Conservation (phyloP, 2,113 vertebrate species). For the Polypterus senegalus region DNA sequence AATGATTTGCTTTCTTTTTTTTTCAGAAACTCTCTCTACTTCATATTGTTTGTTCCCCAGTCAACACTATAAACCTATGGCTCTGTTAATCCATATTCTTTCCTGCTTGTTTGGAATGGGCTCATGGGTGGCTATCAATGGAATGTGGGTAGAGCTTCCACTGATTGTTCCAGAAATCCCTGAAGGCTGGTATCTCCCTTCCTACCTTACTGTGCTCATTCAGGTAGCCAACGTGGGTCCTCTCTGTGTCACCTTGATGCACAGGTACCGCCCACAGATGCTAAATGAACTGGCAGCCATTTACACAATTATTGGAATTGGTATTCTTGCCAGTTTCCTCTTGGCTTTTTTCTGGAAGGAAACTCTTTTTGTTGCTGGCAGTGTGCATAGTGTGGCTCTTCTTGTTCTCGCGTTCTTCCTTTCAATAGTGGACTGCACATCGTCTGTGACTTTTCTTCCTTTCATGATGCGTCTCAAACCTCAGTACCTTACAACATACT, state of each 20-base stretch:
- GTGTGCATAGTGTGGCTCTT: conserved; percentile 43
- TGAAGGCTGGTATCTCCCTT: conserved; percentile 67
- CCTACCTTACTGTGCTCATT: conserved; percentile 60
- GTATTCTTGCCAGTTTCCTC: conserved; percentile 43
- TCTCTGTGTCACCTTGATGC: conserved; percentile 51
- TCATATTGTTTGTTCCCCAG: too few relatives aligned
- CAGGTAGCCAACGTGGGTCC: conserved; percentile 67
- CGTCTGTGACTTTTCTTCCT: conserved; percentile 69
- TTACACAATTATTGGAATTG: conserved; percentile 45
- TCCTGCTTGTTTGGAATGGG: conserved; percentile 56
- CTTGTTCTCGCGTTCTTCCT: conserved; percentile 56
- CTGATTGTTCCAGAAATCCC: conserved; percentile 54
- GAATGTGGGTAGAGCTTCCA: conserved; percentile 67
- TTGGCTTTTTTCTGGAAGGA: conserved; percentile 61
- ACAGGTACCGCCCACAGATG: conserved; percentile 41
- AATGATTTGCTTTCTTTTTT: too few relatives aligned
- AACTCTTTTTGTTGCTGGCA: conserved; percentile 31
- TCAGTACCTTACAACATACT: conserved; percentile 57
- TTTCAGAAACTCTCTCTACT: too few relatives aligned
- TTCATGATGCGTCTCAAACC: conserved; percentile 56
- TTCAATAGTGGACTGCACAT: conserved; percentile 62
- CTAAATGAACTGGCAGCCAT: conserved; percentile 43
- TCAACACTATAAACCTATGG: conserved; percentile 31
- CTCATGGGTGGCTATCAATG: conserved; percentile 73
- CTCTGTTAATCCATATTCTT: conserved; percentile 48